Conservation (phyloP, 2,888 invertebrate species). For the Tridacna crocea region DNA sequence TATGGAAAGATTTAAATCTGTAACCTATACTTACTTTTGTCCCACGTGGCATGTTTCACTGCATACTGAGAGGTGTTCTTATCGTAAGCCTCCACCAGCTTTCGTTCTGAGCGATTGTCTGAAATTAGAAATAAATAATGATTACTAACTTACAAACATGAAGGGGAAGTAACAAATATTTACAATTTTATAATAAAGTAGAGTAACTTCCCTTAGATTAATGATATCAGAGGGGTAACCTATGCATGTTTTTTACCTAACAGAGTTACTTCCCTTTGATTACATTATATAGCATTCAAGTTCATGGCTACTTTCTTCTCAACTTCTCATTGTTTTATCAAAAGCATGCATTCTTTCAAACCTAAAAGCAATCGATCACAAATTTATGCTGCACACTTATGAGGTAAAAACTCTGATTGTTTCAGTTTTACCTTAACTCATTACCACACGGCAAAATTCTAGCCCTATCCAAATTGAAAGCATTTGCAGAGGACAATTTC, state of each 20-base stretch:
- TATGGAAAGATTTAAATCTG: not conserved
- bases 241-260: not conserved
- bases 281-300: too few relatives aligned
- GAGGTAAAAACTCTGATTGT: too few relatives aligned
- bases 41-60: constrained; percentile 80
- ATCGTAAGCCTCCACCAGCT: constrained; percentile 82
- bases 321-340: too few relatives aligned
- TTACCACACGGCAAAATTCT: too few relatives aligned
- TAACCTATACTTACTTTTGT: constrained; percentile 71
- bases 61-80: constrained; percentile 78
- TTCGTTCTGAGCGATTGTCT: constrained; percentile 82
- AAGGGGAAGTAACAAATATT: not conserved
- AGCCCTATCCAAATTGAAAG: too few relatives aligned
- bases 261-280: too few relatives aligned
- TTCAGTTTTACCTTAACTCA: too few relatives aligned
- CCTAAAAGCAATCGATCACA: too few relatives aligned
- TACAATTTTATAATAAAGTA: not conserved
- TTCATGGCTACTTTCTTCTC: too few relatives aligned
- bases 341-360: too few relatives aligned
- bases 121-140: constrained; percentile 51
- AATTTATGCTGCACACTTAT: too few relatives aligned
- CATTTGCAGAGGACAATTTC: too few relatives aligned
- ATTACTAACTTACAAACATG: constrained; percentile 11
- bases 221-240: not conserved
- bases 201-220: constrained; percentile 3